Evolutionary conservation across 2,797 vertebrate species (phyloP).

Genomic region (Nothura maculosa): DNA sequence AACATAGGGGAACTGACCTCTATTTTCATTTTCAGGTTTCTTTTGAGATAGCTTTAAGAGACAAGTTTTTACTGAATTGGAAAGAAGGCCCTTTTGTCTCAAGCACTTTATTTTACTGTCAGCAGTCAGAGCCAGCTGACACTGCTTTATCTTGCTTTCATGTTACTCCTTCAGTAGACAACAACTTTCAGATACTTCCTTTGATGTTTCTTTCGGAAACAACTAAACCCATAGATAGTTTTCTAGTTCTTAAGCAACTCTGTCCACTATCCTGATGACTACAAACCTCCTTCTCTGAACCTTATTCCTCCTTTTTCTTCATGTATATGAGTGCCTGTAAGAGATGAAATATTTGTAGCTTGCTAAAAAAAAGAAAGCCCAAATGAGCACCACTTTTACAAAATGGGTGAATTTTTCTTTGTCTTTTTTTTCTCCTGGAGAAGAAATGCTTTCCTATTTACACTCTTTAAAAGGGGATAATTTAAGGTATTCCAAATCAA

Average conservation of each 20-base stretch:
- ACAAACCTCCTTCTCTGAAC: neutral
- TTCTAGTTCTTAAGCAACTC: neutral
- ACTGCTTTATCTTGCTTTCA: neutral
- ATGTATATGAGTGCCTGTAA: neutral
- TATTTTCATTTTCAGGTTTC: neutral
- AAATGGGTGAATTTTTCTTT: neutral
- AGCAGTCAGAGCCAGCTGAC: neutral
- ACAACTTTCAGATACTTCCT: neutral
- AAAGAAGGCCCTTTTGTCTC: neutral
- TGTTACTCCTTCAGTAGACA: neutral
- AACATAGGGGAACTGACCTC: neutral
- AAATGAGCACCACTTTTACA: neutral
- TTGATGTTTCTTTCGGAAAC: neutral
- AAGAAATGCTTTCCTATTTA: neutral
- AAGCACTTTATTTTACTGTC: neutral
- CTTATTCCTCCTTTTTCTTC: neutral
- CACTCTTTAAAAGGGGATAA: neutral
- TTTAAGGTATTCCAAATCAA: neutral
- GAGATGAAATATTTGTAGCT: neutral
- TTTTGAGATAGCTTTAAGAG: neutral
- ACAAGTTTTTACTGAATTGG: neutral
- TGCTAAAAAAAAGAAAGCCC: neutral
- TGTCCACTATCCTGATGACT: neutral
- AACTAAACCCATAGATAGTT: neutral
- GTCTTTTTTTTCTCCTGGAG: accelerated